These are phyloP conservation scores for Episyrphus balteatus DNA, from an alignment of 1,140 invertebrate species.

Conservation along the genomic window DNA sequence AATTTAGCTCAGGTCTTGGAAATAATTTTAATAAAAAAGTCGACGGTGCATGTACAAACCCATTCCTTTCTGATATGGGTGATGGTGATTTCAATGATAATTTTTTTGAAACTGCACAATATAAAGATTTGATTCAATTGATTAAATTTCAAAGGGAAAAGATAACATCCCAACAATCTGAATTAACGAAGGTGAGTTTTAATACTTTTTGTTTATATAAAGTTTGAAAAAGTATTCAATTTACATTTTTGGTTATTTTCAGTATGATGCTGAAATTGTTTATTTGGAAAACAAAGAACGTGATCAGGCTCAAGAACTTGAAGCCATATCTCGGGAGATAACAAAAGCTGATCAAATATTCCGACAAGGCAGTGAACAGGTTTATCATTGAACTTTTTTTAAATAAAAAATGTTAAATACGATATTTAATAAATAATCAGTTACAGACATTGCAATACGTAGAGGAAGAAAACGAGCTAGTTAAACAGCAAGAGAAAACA, in stretches of 20 bases:
- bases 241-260: conserved; percentile 21
- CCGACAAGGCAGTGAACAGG: conserved; percentile 65
- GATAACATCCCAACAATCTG: conserved; percentile 74
- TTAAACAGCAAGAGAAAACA: conserved; percentile 77
- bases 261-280: conserved; percentile 80
- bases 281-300: conserved; percentile 79
- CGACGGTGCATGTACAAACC: conserved; percentile 10
- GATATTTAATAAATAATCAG: conserved; percentile 28
- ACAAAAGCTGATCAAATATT: conserved; percentile 62
- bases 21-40: not conserved
- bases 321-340: conserved; percentile 71
- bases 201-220: not conserved
- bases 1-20: not conserved
- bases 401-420: not conserved
- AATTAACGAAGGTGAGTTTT: conserved; percentile 65
- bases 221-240: too few species aligned
- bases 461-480: conserved; percentile 78
- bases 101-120: conserved; percentile 47
- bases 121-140: conserved; percentile 68
- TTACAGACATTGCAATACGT: conserved; percentile 64
- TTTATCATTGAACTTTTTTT: conserved; percentile 20
- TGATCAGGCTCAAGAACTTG: conserved; percentile 73
- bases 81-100: conserved; percentile 17
- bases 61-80: conserved; percentile 23
- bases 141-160: conserved; percentile 85